Evolutionary conservation across 1,140 invertebrate species (phyloP), one percentile per base, ranked within the genome.

Genomic region (Ceratoteleas bidentatus): DNA sequence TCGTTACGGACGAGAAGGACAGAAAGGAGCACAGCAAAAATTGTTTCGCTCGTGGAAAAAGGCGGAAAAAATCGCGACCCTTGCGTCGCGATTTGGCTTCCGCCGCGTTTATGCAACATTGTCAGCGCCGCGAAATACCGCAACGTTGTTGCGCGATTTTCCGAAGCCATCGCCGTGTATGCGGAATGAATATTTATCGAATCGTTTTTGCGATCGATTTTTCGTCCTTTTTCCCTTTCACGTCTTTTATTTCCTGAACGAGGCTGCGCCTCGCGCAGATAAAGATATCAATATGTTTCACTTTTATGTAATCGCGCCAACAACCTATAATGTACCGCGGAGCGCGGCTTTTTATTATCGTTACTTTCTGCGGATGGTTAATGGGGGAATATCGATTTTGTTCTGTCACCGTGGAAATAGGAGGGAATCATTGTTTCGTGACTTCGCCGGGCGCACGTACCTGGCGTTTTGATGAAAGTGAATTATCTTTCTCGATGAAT

Each of bases 1-100:
- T 56, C 66, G 61, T 77, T 73, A 79, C 13, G 65, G 38, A 60
- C 32, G 66, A 79, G 40, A 82, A 70, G 38, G 58, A 75, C 53
- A 36, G 77, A 81, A 79, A 83, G 53, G 58, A 66, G 57, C 49
- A 61, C 69, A 66, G 73, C 81, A 83, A 85, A 84, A 85, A 86
- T 84, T 83, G 84, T 86, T 85, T 85, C 66, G 81, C 83, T 80
- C 78, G 57, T 53, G 65, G 62, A 84, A 69, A 86, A 85, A 88
- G 81, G 85, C 78, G 57, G 57, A 68, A 66, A 84, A 69, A 86
- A 85, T 87, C 60, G 57, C 69, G 45, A 77, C 73, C 54, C 77
- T 77, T 66, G 73, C 58, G 53, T 64, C 64, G 49, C 77, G 73
- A 84, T 84, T 81, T 68, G 73, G 64, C 68, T 80, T 58, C 61